Evolutionary conservation across 53 echinoderm and acorn worm species (phyloP).

Genomic region (Pentamera pediparva): DNA sequence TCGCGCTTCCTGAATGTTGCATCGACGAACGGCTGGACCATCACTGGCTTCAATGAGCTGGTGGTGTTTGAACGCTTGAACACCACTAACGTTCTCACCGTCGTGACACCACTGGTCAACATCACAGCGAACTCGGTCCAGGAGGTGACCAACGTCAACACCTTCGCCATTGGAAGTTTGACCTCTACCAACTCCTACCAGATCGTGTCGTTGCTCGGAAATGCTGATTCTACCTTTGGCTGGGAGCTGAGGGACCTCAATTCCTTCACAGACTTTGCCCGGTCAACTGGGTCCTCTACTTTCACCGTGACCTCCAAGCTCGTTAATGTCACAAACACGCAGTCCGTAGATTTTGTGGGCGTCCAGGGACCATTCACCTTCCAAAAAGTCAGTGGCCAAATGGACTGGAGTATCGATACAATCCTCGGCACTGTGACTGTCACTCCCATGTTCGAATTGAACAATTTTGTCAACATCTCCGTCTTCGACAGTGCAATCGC

Average conservation of each 20-base stretch:
- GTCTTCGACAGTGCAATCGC: conserved; percentile 36
- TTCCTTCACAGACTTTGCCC: conserved; percentile 27
- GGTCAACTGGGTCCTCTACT: conserved; percentile 34
- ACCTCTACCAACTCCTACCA: conserved; percentile 26
- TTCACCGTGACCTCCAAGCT: conserved; percentile 35
- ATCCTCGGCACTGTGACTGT: not conserved
- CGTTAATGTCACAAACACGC: conserved; percentile 63
- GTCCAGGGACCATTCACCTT: conserved; percentile 56
- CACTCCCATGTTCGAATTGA: conserved; percentile 37
- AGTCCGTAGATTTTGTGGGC: conserved; percentile 53
- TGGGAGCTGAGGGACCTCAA: conserved; percentile 15
- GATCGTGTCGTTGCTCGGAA: conserved; percentile 53
- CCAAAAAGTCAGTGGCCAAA: conserved; percentile 59
- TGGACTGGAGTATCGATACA: conserved; percentile 37
- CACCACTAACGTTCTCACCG: conserved; percentile 24
- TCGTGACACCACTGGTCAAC: conserved; percentile 51
- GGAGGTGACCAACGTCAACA: not conserved
- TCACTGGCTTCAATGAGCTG: conserved; percentile 20
- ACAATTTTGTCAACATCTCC: conserved; percentile 50
- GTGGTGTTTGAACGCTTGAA: conserved; percentile 57
- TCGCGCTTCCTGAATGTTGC: conserved; percentile 39
- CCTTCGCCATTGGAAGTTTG: not conserved
- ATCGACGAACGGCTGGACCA: conserved; percentile 1
- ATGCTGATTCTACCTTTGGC: conserved; percentile 44
- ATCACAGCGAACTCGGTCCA: conserved; percentile 38